A percentile compares a stretch with the other conserved stretches of the same genome.
Conservation (phyloP, 2,797 vertebrate genomes). For the Malurus leucopterus region DNA sequence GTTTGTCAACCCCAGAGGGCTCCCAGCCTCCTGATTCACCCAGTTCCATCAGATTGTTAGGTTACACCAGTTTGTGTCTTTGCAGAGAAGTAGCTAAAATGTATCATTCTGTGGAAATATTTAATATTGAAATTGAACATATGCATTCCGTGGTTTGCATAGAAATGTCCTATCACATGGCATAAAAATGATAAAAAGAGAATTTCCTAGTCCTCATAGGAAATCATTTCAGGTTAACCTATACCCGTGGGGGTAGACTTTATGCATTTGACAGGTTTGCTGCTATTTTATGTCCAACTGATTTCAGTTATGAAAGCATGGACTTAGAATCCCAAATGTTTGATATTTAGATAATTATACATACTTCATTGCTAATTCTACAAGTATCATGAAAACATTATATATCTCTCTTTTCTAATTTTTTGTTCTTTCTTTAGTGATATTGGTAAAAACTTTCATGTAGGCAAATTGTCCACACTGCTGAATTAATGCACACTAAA, state of each 20-base stretch:
- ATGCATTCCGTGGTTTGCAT: not conserved
- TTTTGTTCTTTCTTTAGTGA: not conserved
- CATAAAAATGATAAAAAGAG: not conserved
- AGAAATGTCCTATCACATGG: not conserved
- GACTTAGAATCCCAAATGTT: not conserved
- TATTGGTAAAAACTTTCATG: not conserved
- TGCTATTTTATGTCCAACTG: not conserved
- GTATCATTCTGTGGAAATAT: not conserved
- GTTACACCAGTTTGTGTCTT: not conserved
- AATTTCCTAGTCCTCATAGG: not conserved
- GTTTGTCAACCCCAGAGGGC: not conserved
- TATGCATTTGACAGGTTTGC: not conserved
- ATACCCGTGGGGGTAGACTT: not conserved
- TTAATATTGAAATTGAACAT: not conserved
- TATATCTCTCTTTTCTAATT: not conserved
- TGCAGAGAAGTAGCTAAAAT: not conserved
- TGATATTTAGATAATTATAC: not conserved
- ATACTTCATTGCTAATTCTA: not conserved
- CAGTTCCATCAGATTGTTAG: not conserved
- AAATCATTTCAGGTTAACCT: not conserved
- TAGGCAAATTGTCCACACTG: not conserved
- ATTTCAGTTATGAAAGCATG: not conserved
- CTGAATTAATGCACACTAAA: not conserved
- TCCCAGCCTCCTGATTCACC: not conserved
- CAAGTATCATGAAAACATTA: fast-evolving